These are phyloP conservation scores for Notospermus geniculatus DNA, from an alignment of 1,140 invertebrate genomes.

Conservation along the genomic window DNA sequence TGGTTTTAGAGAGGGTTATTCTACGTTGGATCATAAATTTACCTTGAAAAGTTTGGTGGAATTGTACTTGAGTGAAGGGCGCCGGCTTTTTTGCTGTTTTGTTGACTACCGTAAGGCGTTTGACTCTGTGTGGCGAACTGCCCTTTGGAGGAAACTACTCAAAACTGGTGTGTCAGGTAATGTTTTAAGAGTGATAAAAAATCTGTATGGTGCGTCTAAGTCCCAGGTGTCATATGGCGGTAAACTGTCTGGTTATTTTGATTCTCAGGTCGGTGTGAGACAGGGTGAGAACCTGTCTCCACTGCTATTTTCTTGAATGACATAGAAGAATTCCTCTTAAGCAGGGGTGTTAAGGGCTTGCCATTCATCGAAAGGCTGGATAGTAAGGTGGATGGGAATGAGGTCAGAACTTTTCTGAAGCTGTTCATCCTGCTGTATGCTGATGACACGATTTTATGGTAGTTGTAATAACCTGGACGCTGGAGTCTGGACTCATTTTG, in stretches of 20 bases:
- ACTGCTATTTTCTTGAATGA: slow-evolving; percentile 19
- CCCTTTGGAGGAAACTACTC: slow-evolving; percentile 17
- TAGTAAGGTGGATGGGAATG: neutral
- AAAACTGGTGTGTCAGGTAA: slow-evolving; percentile 18
- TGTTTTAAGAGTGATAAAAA: slow-evolving; percentile 16
- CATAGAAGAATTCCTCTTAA: slow-evolving; percentile 2
- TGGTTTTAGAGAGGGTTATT: no score
- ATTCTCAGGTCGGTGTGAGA: slow-evolving; percentile 10
- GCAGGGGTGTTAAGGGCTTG: no score
- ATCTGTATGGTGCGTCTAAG: slow-evolving; percentile 21
- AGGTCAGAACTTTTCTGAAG: slow-evolving; percentile 5
- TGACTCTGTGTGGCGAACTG: slow-evolving; percentile 16
- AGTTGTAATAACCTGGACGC: no score
- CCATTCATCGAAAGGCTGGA: no score
- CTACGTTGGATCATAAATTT: no score
- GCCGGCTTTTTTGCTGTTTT: no score
- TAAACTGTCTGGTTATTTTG: slow-evolving; percentile 11
- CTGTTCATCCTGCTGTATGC: slow-evolving; percentile 16
- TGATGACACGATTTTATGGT: no score
- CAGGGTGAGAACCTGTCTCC: slow-evolving; percentile 20
- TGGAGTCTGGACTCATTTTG: no score
- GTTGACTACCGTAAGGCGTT: no score
- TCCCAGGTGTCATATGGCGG: slow-evolving; percentile 13
- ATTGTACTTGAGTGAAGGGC: no score
- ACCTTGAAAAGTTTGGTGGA: no score